A percentile compares a stretch with the other conserved stretches of the same genome.
These are phyloP conservation scores for Delphinus delphis DNA, from an alignment of 2,113 vertebrate genomes.

Conservation along the genomic window DNA sequence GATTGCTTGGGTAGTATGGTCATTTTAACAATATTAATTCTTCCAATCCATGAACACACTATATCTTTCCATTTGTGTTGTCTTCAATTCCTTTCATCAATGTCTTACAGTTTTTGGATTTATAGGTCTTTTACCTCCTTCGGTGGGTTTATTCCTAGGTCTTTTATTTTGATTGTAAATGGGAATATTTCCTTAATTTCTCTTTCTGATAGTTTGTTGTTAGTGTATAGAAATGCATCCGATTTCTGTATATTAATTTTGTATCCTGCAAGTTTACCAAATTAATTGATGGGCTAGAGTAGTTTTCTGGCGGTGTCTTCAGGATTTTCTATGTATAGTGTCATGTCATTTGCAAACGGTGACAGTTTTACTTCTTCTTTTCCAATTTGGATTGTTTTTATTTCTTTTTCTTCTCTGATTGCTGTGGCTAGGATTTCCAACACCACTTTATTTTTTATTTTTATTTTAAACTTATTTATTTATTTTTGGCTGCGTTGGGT, in stretches of 20 bases:
- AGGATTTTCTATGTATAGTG: background rate
- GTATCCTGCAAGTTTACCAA: background rate
- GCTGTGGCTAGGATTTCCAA: too few species aligned
- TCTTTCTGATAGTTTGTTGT: background rate
- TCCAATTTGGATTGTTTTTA: too few species aligned
- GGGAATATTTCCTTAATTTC: background rate
- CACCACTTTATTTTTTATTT: too few species aligned
- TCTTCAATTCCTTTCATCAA: background rate
- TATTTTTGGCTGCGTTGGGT: too few species aligned
- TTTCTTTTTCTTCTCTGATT: too few species aligned
- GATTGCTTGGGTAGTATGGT: background rate
- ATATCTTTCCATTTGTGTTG: background rate
- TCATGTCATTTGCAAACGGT: background rate
- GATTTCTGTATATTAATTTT: background rate
- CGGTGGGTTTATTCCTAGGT: background rate
- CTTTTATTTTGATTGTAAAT: background rate
- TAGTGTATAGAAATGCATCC: background rate
- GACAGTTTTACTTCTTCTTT: too few species aligned
- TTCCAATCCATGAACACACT: background rate
- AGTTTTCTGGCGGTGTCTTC: background rate
- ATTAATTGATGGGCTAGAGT: background rate
- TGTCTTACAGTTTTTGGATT: background rate
- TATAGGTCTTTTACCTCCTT: background rate
- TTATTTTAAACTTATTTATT: too few species aligned
- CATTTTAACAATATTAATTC: background rate